phyloP scores from a whole-genome alignment of 2,888 invertebrate species.

The Philereme vetulata region DNA sequence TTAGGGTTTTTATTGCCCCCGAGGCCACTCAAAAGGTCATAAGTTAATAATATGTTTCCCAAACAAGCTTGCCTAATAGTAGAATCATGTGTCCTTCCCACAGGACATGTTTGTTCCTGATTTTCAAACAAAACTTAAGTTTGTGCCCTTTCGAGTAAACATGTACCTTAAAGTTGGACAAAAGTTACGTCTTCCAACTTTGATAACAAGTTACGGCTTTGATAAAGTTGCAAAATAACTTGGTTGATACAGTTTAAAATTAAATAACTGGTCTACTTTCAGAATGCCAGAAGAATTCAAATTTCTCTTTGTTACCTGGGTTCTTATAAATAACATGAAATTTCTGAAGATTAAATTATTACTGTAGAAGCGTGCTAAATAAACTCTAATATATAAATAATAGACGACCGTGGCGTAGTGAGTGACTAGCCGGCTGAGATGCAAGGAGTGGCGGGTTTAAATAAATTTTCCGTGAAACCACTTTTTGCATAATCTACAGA shows the following conservation, averaged over 20 bases:
- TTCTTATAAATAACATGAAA: too few species aligned
- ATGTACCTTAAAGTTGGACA: conserved; percentile 32
- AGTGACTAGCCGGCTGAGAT: too few species aligned
- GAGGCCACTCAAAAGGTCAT: neutral
- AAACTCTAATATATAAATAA: too few species aligned
- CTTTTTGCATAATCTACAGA: too few species aligned
- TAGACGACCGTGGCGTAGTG: too few species aligned
- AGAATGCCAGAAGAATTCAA: neutral
- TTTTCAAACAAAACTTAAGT: conserved; percentile 31
- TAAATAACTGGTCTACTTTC: conserved; percentile 1
- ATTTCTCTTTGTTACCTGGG: too few species aligned
- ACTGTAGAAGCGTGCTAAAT: too few species aligned
- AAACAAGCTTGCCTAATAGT: conserved; percentile 9
- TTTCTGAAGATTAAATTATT: too few species aligned
- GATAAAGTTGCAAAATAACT: conserved; percentile 30
- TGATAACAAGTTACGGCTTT: too few species aligned
- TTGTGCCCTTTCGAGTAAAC: conserved; percentile 30
- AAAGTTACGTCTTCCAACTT: conserved; percentile 30
- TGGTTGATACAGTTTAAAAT: neutral
- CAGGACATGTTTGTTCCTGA: conserved; percentile 20
- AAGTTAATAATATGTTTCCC: conserved; percentile 6
- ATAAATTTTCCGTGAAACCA: too few species aligned
- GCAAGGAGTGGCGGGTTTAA: too few species aligned
- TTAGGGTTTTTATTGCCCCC: neutral
- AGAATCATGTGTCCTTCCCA: conserved; percentile 14